Base-by-base conservation (phyloP, 92 coral and sea anemone genomes). In the Phymanthus crucifer region DNA sequence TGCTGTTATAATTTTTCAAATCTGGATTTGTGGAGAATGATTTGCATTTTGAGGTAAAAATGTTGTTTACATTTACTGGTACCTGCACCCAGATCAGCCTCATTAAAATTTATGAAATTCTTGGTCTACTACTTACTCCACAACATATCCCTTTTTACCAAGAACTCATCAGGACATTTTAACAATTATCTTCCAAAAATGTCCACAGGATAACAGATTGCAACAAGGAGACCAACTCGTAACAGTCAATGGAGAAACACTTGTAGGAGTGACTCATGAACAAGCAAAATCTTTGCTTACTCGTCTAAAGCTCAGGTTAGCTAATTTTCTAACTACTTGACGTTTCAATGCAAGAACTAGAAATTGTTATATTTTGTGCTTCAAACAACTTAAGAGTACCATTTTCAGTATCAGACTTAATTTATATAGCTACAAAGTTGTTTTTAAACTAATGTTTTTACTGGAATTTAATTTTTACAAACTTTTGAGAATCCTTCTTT, bases 231-330 rank as follows among this genome's bases (percentile, higher is more conserved):
- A 95, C 74, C 94, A 94, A 73, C 90, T 95, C 26, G 93, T 95
- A 45, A 86, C 83, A 27, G 89, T 95, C 3, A 92, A 90, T 89
- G 99, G 96, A 17, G 98, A 93, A 66, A 88, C 99, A 13, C 91
- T 93, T n/a, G 91, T 95, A 36, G 94, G 97, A 47, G 94, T 95
- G 2, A 95, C 99, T n/a, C 98, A 93, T 71, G 99, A 96, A 70
- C 98, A 93, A 77, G 99, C 99, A 17, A 96, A 96, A 89, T 89
- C 97, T 57, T 83, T 93, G n/a, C 88, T 96, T 17, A 93, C 98
- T 6, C 87, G 97, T 6, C 84, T 96, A 3, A 96, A 96, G 70
- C 89, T 96, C 66, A 84, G 94, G 97, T 92, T 71, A 77, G 80
- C 35, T 9, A 4, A 35, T 19, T 37, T 23, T n/a, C n/a, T n/a